These are phyloP conservation scores for Drosophila affinis DNA, from an alignment of 2,888 invertebrate species.

Conservation along the genomic window DNA sequence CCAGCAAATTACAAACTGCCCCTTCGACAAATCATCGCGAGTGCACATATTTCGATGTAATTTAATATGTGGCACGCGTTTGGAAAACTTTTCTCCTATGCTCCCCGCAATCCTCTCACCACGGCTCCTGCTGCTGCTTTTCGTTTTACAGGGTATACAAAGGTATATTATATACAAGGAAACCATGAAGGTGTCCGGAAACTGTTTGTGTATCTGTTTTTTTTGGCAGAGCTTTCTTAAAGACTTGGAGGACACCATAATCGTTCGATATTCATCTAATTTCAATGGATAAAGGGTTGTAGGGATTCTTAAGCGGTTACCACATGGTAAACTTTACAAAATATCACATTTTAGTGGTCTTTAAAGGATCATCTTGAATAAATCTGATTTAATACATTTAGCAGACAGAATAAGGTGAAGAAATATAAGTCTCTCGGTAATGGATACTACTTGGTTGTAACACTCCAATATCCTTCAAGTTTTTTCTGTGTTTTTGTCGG, in stretches of 20 bases:
- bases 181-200: too few relatives aligned
- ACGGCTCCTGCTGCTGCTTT: conserved; percentile 31
- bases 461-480: neutral
- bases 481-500: conserved; percentile 24
- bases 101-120: conserved; percentile 8
- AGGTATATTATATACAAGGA: too few relatives aligned
- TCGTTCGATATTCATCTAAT: too few relatives aligned
- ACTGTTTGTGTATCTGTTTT: too few relatives aligned
- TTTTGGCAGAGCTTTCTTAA: too few relatives aligned
- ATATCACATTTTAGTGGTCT: neutral
- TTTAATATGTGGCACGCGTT: conserved; percentile 82
- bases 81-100: conserved; percentile 57
- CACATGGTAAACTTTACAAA: neutral
- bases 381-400: neutral
- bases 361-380: neutral
- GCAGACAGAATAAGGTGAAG: neutral
- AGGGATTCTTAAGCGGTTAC: too few relatives aligned
- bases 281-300: too few relatives aligned
- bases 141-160: neutral
- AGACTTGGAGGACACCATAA: too few relatives aligned
- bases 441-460: neutral
- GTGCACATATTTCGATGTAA: conserved; percentile 78
- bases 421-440: neutral
- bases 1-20: conserved; percentile 74
- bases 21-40: conserved; percentile 51